A percentile compares a stretch with the other conserved stretches of the same genome.
phyloP scores from a whole-genome alignment of 1,140 invertebrate genomes.

The Gonatopus flavifemur region DNA sequence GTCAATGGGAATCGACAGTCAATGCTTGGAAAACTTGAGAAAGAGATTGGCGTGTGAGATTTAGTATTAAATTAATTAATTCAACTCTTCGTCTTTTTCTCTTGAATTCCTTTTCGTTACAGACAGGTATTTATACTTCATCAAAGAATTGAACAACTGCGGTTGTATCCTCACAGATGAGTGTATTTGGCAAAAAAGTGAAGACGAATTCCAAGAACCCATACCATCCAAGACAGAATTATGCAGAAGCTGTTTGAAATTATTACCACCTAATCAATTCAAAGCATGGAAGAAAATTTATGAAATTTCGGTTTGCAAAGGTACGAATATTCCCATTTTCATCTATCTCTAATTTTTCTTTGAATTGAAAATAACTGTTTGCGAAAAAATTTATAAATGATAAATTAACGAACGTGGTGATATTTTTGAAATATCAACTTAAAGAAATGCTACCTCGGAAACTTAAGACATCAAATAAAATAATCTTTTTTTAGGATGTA shows the following conservation, averaged over 20 bases:
- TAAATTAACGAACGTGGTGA: too few species aligned
- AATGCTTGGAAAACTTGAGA: conserved; percentile 60
- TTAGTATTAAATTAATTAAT: background rate
- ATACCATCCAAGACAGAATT: conserved; percentile 21
- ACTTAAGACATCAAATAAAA: too few species aligned
- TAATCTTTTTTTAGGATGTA: too few species aligned
- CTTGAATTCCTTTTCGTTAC: background rate
- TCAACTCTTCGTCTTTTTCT: background rate
- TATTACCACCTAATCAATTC: conserved; percentile 34
- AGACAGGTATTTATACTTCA: conserved; percentile 23
- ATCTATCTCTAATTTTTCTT: conserved; percentile 23
- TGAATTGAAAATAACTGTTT: conserved; percentile 9
- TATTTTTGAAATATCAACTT: too few species aligned
- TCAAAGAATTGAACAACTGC: conserved; percentile 27
- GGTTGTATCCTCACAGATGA: conserved; percentile 18
- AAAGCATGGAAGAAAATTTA: conserved; percentile 36
- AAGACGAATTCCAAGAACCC: conserved; percentile 22
- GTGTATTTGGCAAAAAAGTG: conserved; percentile 4
- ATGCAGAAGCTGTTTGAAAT: conserved; percentile 35
- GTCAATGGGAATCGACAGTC: conserved; percentile 53
- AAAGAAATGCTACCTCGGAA: too few species aligned
- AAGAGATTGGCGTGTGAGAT: conserved; percentile 57
- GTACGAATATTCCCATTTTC: too few species aligned
- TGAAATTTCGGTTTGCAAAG: conserved; percentile 37
- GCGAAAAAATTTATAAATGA: conserved; percentile 10